These are phyloP conservation scores for Anisognathus igniventris DNA, from an alignment of 2,797 vertebrate genomes.

Conservation along the genomic window DNA sequence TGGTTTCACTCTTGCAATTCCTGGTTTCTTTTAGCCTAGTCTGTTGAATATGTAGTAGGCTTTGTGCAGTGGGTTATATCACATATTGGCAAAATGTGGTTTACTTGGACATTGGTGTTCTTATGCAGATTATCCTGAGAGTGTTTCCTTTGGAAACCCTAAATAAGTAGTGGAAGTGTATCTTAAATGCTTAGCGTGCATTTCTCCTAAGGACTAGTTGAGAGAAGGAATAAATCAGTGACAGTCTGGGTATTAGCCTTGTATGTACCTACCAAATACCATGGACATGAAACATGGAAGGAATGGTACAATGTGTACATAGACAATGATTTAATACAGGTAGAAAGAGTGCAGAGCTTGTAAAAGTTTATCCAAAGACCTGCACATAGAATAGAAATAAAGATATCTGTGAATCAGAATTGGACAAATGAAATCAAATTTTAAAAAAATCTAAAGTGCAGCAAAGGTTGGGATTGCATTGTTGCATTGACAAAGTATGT, in stretches of 20 bases:
- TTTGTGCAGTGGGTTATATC: neutral
- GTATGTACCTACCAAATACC: neutral
- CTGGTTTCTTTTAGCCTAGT: neutral
- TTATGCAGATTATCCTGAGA: neutral
- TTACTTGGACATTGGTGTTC: neutral
- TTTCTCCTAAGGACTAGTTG: neutral
- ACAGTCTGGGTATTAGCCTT: neutral
- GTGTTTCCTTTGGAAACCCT: neutral
- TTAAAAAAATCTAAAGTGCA: neutral
- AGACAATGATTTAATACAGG: neutral
- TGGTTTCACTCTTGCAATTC: neutral
- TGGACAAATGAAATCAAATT: neutral
- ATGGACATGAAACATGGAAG: neutral
- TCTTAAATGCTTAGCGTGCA: neutral
- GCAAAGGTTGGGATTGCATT: neutral
- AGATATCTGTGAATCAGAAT: neutral
- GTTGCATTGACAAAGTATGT: rapidly evolving
- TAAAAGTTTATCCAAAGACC: neutral
- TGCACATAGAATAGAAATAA: neutral
- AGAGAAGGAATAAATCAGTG: neutral
- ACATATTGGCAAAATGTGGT: neutral
- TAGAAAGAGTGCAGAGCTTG: neutral
- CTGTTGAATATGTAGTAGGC: neutral
- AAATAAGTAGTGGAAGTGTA: neutral
- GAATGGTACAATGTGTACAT: neutral